Conservation (phyloP, 1,140 invertebrate genomes). For the Yoshiicerus persimilis region DNA sequence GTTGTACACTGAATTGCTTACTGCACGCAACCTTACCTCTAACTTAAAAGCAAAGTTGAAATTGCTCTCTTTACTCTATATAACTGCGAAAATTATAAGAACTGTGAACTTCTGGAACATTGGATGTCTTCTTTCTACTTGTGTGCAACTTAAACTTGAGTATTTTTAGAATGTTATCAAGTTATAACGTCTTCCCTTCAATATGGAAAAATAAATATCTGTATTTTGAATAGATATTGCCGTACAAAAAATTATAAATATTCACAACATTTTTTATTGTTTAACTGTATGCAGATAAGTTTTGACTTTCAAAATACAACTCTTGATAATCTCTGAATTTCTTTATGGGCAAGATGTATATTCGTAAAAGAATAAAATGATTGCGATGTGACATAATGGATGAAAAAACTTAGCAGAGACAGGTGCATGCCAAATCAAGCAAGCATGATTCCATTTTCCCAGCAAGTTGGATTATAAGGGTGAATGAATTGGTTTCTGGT, state of each 20-base stretch:
- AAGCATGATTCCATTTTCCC: conserved; percentile 1
- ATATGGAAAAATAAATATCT: too few species aligned
- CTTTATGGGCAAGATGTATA: background rate
- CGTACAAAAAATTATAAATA: too few species aligned
- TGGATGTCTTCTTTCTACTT: too few species aligned
- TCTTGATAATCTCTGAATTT: too few species aligned
- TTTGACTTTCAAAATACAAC: too few species aligned
- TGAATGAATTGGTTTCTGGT: background rate
- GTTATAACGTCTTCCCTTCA: too few species aligned
- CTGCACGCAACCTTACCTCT: background rate
- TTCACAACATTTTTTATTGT: too few species aligned
- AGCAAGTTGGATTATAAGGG: background rate
- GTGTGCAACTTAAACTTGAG: too few species aligned
- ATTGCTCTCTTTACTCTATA: background rate
- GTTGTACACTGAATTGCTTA: conserved; percentile 6
- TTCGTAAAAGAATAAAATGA: background rate
- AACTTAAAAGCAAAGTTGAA: background rate
- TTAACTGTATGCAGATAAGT: too few species aligned
- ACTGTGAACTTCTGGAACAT: background rate
- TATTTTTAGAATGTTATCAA: too few species aligned
- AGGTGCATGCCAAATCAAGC: background rate
- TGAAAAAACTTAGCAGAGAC: background rate
- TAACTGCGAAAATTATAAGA: background rate
- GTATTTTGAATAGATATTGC: too few species aligned
- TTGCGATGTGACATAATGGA: background rate